Evolutionary conservation across 1,140 invertebrate species (phyloP).

Genomic region (Temnothorax curvispinosus): DNA sequence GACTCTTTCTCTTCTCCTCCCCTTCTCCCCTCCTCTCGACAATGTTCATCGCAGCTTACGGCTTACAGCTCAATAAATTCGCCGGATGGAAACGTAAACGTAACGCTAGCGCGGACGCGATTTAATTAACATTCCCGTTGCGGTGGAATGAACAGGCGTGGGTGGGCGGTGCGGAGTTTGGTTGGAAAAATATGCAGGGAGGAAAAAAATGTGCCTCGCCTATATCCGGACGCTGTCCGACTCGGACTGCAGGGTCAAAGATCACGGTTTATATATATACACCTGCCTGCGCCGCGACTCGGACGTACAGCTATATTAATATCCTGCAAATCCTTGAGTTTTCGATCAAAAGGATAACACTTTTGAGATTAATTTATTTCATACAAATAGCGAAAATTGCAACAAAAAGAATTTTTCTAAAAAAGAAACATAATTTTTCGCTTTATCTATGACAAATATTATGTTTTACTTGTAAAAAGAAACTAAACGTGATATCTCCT

Average conservation of each 20-base stretch:
- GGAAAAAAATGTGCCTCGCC: constrained; percentile 38
- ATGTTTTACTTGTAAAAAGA: neutral
- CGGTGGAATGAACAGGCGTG: constrained; percentile 24
- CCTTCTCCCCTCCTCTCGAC: constrained; percentile 3
- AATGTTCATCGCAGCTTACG: constrained; percentile 13
- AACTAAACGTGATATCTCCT: neutral
- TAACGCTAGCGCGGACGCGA: constrained; percentile 37
- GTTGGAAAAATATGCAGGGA: constrained; percentile 39
- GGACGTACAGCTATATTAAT: neutral
- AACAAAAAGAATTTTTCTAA: neutral
- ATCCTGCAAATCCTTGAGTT: neutral
- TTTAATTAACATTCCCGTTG: constrained; percentile 64
- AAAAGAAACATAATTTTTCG: neutral
- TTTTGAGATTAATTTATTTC: neutral
- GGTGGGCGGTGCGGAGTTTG: neutral
- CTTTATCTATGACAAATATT: neutral
- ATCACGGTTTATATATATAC: constrained; percentile 12
- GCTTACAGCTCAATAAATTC: constrained; percentile 48
- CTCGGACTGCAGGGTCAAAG: constrained; percentile 34
- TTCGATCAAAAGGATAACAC: neutral
- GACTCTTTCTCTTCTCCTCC: neutral
- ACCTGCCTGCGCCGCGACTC: neutral
- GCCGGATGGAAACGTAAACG: constrained; percentile 53
- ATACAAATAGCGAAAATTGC: neutral
- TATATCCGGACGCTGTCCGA: constrained; percentile 32